Base-by-base conservation (phyloP, 2,113 vertebrate species). In the Hippocampus abdominalis region DNA sequence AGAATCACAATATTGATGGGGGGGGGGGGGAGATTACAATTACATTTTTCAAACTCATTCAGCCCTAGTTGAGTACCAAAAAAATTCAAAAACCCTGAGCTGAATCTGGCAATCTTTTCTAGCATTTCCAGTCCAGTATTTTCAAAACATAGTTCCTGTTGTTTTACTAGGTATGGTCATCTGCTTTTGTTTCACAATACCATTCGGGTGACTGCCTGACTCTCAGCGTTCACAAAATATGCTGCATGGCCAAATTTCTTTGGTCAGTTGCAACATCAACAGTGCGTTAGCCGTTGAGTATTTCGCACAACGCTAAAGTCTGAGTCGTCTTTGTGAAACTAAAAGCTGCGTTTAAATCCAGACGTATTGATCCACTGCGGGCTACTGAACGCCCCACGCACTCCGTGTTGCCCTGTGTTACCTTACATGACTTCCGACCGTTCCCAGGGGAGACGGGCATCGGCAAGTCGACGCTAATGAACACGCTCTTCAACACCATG, bases 391-490 rank as follows among this genome's bases (percentile, higher is more conserved):
- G 23, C 15, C 15, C 20, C 64, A 11, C n/a, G 12, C 44, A 12
- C 62, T 54, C 56, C 1, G 15, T 63, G 29, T 64, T 46, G 40
- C 5, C 69, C 18, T 25, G 12, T 40, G 36, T 36, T 27, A 4
- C 39, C 49, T 62, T 49, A 75, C 54, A 25, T n/a, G 72, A 68
- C 16, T 44, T 60, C 15, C 21, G 3, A 4, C 56, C 16, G 0
- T 68, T 64, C 51, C 21, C 68, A 98, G 97, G 97, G 67, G 97
- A 99, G 90, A 99, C 97, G 0, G 97, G 97, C 66, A 98, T 99
- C 1, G 97, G 97, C 76, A 99, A 99, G 72, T 99, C 97, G 1
- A 99, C 96, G 0, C 87, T 99, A 60, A 99, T 99, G 97, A 99
- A 99, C 77, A 99, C 97, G 0, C 94, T 99, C 13, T 99, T 99